Evolutionary conservation across 2,888 invertebrate genomes (phyloP).

Genomic region (Tenthredo amoena): DNA sequence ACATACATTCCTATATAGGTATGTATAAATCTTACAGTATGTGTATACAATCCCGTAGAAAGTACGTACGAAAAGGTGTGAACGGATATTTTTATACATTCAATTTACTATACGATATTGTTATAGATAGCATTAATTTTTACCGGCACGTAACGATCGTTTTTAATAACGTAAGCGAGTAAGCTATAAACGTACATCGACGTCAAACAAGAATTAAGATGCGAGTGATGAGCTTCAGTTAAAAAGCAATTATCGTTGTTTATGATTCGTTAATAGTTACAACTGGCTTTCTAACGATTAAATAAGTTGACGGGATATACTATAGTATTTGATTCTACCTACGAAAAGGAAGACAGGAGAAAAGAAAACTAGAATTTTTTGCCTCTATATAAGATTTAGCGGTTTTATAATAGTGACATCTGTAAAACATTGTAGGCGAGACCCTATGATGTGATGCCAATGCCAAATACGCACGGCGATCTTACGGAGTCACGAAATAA

Average conservation of each 20-base stretch:
- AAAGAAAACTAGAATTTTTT: not conserved
- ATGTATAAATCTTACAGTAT: not conserved
- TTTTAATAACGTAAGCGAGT: too few species aligned
- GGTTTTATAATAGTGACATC: slow-evolving; percentile 36
- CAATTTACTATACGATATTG: not conserved
- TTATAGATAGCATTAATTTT: not conserved
- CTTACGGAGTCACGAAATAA: not conserved
- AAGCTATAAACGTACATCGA: not conserved
- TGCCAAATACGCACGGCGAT: slow-evolving; percentile 40
- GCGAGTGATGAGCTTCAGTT: not conserved
- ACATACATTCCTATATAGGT: not conserved
- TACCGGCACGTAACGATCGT: not conserved
- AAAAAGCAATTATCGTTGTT: not conserved
- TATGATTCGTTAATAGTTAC: not conserved
- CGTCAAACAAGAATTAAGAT: not conserved
- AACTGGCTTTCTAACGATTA: not conserved
- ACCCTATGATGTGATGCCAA: slow-evolving; percentile 2
- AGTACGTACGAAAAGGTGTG: not conserved
- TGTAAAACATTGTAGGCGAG: slow-evolving; percentile 45
- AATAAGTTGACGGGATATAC: not conserved
- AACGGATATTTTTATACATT: not conserved
- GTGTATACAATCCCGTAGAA: not conserved
- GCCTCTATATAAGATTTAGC: not conserved
- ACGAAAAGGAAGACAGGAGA: not conserved
- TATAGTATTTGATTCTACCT: not conserved